Conservation (phyloP, 37 sponge, comb jelly and placozoan genomes). For the Dysidea cf. avara region DNA sequence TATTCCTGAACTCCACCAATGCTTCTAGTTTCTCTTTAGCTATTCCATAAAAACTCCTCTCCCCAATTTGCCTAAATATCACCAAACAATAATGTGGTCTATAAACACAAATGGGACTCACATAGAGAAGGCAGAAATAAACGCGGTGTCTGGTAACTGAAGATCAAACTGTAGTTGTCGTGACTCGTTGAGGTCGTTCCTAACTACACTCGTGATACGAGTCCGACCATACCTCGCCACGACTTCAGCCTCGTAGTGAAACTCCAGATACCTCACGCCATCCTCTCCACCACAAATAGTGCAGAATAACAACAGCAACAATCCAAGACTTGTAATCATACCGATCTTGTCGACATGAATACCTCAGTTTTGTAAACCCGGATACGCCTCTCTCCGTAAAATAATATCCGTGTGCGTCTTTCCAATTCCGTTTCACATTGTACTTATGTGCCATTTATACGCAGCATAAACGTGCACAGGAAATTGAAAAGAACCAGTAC, state of each 20-base stretch:
- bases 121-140: conserved; percentile 64
- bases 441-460: too few relatives aligned
- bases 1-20: conserved; percentile 31
- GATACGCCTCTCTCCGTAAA: too few relatives aligned
- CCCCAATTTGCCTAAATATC: conserved; percentile 24
- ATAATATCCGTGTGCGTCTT: too few relatives aligned
- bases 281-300: too few relatives aligned
- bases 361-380: too few relatives aligned
- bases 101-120: background rate
- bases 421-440: too few relatives aligned
- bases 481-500: too few relatives aligned
- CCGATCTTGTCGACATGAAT: too few relatives aligned
- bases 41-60: conserved; percentile 41
- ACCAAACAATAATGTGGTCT: background rate
- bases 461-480: too few relatives aligned
- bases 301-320: too few relatives aligned
- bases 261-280: conserved; percentile 12
- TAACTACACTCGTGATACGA: conserved; percentile 24
- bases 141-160: conserved; percentile 63
- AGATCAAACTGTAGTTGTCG: conserved; percentile 42
- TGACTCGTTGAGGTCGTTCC: conserved; percentile 29
- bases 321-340: too few relatives aligned
- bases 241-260: conserved; percentile 29
- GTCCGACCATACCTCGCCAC: conserved; percentile 44
- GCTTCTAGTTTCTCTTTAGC: conserved; percentile 55